Evolutionary conservation across 2,797 vertebrate genomes (phyloP), one percentile per base, ranked within the genome.

Genomic region (Diglossa cyanea): DNA sequence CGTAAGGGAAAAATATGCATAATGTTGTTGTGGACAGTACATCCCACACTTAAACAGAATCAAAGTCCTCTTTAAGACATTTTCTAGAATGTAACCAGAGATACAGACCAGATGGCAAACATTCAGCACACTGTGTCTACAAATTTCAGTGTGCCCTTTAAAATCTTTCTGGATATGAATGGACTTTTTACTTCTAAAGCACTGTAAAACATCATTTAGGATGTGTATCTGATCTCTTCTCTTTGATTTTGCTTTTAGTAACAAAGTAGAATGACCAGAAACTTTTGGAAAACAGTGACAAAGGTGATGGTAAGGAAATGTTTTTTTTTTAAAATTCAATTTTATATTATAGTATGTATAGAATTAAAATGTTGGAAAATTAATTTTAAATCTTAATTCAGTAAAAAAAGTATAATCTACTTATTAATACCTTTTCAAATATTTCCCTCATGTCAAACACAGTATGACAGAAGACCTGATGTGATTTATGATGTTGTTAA

Each of bases 271-370:
- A 98, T 98, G 98, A 85, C 97, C 79, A 96, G 97, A 92, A 98
- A 93, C 75, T 96, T 98, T 78, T 98, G 98, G 98, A 98, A 97
- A 94, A 82, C 94, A 54, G 93, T 98, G 81, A 94, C 97, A 77
- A 97, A 98, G 75, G 94, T 68, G 20, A 95, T 98, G 98, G 98
- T 98, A 98, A 98, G 98, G 94, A 65, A 86, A 17, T 74, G 47
- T 4, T 8, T 42, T 2, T 13, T 58, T 67, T 84, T n/a, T n/a
- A n/a, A 5, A 68, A 67, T 75, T 72, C 13, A 26, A 6, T 55
- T 91, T 91, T 87, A 30, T 86, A 3, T 62, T 62, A n/a, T 35
- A 61, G 6, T 45, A 21, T 9, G 68, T 4, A 9, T 70, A 58
- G 60, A 76, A 76, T 17, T 58, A 57, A 85, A 70, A 48, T 25